A percentile compares a stretch with the other conserved stretches of the same genome.
phyloP scores from a whole-genome alignment of 64 coral and sea anemone genomes.

The Hydrozoanthus tunicans region DNA sequence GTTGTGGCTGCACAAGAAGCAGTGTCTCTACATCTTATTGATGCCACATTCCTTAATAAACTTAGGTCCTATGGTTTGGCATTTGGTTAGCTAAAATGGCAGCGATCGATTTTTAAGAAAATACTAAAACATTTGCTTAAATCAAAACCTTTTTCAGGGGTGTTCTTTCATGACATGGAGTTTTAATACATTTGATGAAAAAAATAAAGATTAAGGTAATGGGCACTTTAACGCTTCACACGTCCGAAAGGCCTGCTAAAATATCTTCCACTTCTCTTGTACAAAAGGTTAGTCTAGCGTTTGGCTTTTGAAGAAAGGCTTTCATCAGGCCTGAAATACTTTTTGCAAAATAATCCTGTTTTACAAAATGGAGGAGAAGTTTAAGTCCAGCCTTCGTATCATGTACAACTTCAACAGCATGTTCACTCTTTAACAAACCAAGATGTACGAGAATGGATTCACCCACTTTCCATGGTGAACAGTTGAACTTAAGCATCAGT shows the following conservation, averaged over 20 bases:
- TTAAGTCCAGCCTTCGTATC: constrained; percentile 59
- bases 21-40: no score
- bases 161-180: no score
- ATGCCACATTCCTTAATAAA: no score
- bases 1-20: no score
- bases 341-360: constrained; percentile 51
- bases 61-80: no score
- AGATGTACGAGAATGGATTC: constrained; percentile 71
- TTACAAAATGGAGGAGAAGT: constrained; percentile 43
- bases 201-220: no score
- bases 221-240: background rate
- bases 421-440: constrained; percentile 84
- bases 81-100: no score
- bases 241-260: background rate
- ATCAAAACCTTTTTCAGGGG: no score
- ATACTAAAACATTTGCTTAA: no score
- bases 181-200: no score
- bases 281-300: constrained; percentile 34
- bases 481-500: background rate
- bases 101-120: no score
- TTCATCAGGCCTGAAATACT: constrained; percentile 10
- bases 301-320: constrained; percentile 63
- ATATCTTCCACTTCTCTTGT: constrained; percentile 29
- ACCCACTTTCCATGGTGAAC: constrained; percentile 43
- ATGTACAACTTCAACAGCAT: constrained; percentile 52